phyloP scores from a whole-genome alignment of 53 echinoderm and acorn worm genomes.

The Henricia sp. region DNA sequence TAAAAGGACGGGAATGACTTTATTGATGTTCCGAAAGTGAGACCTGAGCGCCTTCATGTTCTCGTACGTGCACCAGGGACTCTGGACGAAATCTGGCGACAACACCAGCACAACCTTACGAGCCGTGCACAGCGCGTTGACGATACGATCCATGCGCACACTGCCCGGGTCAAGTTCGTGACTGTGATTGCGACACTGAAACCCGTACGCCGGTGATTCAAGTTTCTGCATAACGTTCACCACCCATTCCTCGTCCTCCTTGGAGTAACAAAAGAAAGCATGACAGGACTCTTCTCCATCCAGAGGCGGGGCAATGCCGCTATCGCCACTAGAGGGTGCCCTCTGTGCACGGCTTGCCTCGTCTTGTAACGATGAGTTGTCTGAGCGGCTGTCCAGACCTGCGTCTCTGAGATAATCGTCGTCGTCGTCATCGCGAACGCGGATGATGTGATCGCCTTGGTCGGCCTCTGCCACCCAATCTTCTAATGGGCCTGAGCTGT shows the following conservation, averaged over 20 bases:
- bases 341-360: conserved; percentile 53
- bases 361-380: conserved; percentile 59
- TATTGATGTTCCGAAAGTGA: conserved; percentile 79
- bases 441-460: conserved; percentile 78
- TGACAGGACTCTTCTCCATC: conserved; percentile 94
- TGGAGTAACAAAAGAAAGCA: conserved; percentile 91
- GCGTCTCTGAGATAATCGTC: conserved; percentile 58
- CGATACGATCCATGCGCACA: conserved; percentile 82
- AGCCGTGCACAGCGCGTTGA: conserved; percentile 84
- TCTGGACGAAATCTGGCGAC: conserved; percentile 85
- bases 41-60: conserved; percentile 76
- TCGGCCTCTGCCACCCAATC: conserved; percentile 91
- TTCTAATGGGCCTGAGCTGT: conserved; percentile 65
- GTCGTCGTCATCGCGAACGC: conserved; percentile 69
- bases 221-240: conserved; percentile 81
- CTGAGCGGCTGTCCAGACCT: conserved; percentile 62
- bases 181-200: conserved; percentile 75
- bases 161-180: conserved; percentile 86
- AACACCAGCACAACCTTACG: conserved; percentile 89
- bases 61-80: conserved; percentile 93
- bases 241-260: conserved; percentile 91
- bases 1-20: conserved; percentile 81
- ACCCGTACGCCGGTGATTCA: conserved; percentile 88
- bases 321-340: background rate
- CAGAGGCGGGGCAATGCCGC: conserved; percentile 84